Base-by-base conservation (phyloP, 2,888 invertebrate species). In the Gonocerus acuteangulatus region DNA sequence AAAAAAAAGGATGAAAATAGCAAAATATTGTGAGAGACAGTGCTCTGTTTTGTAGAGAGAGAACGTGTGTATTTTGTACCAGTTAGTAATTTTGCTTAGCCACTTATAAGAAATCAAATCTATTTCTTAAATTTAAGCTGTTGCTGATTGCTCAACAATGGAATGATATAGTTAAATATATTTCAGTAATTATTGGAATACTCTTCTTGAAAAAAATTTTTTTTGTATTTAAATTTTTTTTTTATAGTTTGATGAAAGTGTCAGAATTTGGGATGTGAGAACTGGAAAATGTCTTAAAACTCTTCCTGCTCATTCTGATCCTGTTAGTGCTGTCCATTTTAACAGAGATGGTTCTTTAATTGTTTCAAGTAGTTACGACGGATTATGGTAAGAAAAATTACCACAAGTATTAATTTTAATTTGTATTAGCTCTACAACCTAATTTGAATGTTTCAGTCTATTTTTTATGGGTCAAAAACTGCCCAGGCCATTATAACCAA, bases 271-370 rank as follows among this genome's bases (percentile, higher is more conserved):
- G 99, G 99, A 99, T 76, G 97, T 99, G 1, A 80, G 90, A 74
- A 95, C 95, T 67, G 97, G 97, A 36, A 95, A 95, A 80, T 97
- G 96, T 78, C 79, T 99, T 67, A 97, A 96, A 77, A 96, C 96
- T 1, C 77, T 99, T 71, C 97, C 99, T 13, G 99, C 99, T 2
- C 99, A 99, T 76, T 96, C 97, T 2, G 99, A 99, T 79, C 99
- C 99, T 61, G 99, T 99, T 2, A 96, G 96, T 69, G 97, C 99
- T 6, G 99, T 96, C 32, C 94, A 97, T 77, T 97, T 96, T 73
- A 97, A 96, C 76, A 85, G 97, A 74, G 99, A 99, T 76, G 99
- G 99, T 36, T 93, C 96, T 42, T 81, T 99, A 51, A 97, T 99
- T 74, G 96, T 99, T 21, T 96, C 97, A 42, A 94, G 95, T 71